Evolutionary conservation across 1,140 invertebrate genomes (phyloP).

Genomic region (Caerostris darwini): DNA sequence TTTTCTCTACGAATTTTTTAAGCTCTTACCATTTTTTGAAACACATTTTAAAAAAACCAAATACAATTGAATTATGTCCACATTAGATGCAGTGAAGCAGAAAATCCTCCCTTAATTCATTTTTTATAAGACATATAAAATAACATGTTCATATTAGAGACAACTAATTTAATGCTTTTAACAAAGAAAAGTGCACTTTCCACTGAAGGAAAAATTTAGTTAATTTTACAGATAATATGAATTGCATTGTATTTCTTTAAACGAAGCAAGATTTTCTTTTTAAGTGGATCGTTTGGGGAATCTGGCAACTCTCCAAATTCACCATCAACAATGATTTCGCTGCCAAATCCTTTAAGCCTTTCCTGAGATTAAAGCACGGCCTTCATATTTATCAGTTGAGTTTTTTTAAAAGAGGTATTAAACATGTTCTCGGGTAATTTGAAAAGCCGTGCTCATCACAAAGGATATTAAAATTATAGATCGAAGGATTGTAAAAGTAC

Average conservation of each 20-base stretch:
- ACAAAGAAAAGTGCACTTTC: too few species aligned
- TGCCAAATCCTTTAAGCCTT: constrained; percentile 42
- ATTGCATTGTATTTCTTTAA: constrained; percentile 20
- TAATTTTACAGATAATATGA: too few species aligned
- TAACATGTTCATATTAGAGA: too few species aligned
- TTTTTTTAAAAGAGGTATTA: constrained; percentile 48
- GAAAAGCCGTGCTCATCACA: constrained; percentile 28
- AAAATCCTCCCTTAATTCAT: too few species aligned
- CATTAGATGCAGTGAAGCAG: too few species aligned
- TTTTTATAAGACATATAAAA: too few species aligned
- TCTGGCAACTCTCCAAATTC: constrained; percentile 29
- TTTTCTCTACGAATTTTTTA: too few species aligned
- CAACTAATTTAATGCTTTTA: too few species aligned
- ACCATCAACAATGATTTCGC: constrained; percentile 23
- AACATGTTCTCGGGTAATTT: constrained; percentile 10
- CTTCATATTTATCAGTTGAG: constrained; percentile 24
- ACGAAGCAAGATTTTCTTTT: background rate
- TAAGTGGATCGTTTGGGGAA: constrained; percentile 5
- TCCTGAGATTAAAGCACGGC: constrained; percentile 4
- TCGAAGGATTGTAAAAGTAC: background rate
- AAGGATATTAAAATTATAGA: constrained; percentile 52
- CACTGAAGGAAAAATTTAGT: too few species aligned
- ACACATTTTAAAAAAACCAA: too few species aligned
- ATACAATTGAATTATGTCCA: too few species aligned
- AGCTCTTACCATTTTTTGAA: too few species aligned